Evolutionary conservation across 2,888 invertebrate species (phyloP).

Genomic region (Chironomus tentans): DNA sequence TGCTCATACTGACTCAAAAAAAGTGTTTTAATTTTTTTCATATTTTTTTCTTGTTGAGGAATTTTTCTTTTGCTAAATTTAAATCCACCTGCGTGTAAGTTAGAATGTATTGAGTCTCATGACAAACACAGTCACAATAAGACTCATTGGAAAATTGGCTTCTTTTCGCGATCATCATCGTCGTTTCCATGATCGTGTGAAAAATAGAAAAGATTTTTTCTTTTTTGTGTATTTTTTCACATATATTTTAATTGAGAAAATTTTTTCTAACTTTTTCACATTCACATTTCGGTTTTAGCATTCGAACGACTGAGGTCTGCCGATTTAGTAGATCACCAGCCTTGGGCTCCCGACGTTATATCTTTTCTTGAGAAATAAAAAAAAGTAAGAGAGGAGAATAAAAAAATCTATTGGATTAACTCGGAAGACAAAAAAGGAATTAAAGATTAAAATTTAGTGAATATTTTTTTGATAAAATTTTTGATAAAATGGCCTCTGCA

Average conservation of each 20-base stretch:
- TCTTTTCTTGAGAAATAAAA: background rate
- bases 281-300: conserved; percentile 29
- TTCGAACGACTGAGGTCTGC: conserved; percentile 46
- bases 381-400: conserved; percentile 26
- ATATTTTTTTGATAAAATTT: conserved; percentile 19
- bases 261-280: conserved; percentile 17
- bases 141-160: conserved; percentile 15
- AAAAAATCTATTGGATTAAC: conserved; percentile 29
- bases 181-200: conserved; percentile 25
- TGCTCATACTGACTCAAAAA: background rate
- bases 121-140: background rate
- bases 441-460: conserved; percentile 31
- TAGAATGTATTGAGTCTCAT: conserved; percentile 1
- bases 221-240: background rate
- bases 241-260: conserved; percentile 21
- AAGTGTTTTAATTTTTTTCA: background rate
- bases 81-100: conserved; percentile 27
- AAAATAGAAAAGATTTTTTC: background rate
- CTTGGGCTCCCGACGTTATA: conserved; percentile 41
- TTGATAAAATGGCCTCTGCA: conserved; percentile 57
- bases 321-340: conserved; percentile 46
- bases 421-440: conserved; percentile 26
- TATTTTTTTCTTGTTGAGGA: background rate
- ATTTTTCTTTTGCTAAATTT: conserved; percentile 18
- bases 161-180: conserved; percentile 14